phyloP scores from a whole-genome alignment of 2,113 vertebrate genomes.

The Dendrocopos noguchii region DNA sequence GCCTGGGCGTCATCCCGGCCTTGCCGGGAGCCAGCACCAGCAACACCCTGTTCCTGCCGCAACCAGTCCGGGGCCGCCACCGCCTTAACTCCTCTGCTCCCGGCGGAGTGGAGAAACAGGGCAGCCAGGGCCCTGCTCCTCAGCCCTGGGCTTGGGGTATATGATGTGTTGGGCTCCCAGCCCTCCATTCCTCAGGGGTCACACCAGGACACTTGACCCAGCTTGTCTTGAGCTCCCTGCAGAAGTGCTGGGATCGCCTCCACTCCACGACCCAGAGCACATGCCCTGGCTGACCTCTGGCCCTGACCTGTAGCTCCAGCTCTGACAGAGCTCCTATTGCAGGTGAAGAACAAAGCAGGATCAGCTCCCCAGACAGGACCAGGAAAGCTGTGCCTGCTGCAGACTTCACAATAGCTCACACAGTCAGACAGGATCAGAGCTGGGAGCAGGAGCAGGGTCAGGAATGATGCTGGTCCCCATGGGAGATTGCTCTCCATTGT shows the following conservation, averaged over 20 bases:
- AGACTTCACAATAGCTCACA: background rate
- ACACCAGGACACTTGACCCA: background rate
- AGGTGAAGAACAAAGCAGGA: background rate
- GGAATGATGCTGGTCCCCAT: background rate
- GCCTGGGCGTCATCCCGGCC: background rate
- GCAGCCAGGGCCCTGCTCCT: background rate
- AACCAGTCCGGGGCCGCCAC: background rate
- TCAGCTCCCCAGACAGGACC: rapidly evolving
- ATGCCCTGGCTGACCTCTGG: background rate
- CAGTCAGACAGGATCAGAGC: rapidly evolving
- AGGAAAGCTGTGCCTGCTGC: background rate
- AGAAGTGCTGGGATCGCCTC: rapidly evolving
- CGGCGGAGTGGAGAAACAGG: rapidly evolving
- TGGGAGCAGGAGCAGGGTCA: background rate
- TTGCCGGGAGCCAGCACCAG: background rate
- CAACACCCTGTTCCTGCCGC: slow-evolving; percentile 48
- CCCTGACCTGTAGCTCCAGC: background rate
- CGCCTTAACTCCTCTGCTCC: slow-evolving; percentile 16
- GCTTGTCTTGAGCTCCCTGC: rapidly evolving
- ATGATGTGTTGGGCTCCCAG: background rate
- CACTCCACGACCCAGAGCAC: background rate
- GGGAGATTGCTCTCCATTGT: rapidly evolving
- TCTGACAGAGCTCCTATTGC: background rate
- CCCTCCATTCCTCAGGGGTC: background rate
- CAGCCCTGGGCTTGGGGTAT: rapidly evolving